Conservation (phyloP, 2,113 vertebrate genomes). For the Pterocles burchelli region DNA sequence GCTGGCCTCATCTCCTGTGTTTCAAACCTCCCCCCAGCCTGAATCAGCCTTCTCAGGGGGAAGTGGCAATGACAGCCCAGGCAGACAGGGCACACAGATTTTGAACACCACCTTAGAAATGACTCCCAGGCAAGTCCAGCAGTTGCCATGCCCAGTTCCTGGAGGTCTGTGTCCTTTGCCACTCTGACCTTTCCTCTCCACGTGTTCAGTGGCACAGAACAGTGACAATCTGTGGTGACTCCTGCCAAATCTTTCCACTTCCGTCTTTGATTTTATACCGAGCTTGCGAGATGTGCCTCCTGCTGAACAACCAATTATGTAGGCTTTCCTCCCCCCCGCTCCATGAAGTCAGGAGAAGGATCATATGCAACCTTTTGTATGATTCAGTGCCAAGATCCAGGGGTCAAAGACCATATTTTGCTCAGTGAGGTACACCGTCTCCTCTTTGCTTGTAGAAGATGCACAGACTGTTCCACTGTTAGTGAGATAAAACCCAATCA, state of each 20-base stretch:
- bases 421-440: neutral
- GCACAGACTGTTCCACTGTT: neutral
- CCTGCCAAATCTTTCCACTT: neutral
- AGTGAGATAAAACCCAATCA: slow-evolving; percentile 28
- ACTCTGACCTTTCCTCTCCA: neutral
- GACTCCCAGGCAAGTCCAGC: neutral
- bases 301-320: neutral
- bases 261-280: neutral
- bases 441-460: neutral
- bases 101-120: fast-evolving
- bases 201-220: fast-evolving
- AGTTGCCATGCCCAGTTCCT: neutral
- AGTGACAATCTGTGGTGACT: neutral
- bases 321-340: neutral
- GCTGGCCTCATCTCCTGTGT: neutral
- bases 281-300: neutral
- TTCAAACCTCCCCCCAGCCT: neutral
- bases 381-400: neutral
- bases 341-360: neutral
- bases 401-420: neutral
- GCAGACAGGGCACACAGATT: neutral
- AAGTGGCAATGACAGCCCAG: neutral
- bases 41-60: neutral
- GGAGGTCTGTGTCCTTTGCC: neutral
- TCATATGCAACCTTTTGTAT: neutral